Percentiles rank a stretch among this genome's conserved stretches.
Conservation (phyloP, 2,797 vertebrate species). For the Erpetoichthys calabaricus region DNA sequence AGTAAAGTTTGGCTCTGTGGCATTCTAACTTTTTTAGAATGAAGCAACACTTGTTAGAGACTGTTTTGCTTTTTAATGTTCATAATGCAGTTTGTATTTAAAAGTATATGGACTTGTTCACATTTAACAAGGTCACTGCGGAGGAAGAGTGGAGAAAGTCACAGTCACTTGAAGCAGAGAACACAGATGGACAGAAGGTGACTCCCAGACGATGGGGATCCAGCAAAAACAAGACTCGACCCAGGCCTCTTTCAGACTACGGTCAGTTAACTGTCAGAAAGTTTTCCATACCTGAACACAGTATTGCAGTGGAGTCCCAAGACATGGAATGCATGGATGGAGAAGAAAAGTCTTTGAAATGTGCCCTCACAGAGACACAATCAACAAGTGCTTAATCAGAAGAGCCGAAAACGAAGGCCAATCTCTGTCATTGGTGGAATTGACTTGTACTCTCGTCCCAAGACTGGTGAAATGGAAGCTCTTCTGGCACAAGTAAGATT, state of each 20-base stretch:
- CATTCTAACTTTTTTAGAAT: too few species aligned
- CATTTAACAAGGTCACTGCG: slow-evolving; percentile 52
- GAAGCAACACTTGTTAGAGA: too few species aligned
- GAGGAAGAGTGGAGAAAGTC: slow-evolving; percentile 43
- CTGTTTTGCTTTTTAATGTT: too few species aligned
- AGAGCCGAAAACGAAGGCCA: slow-evolving; percentile 54
- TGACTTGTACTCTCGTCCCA: slow-evolving; percentile 49
- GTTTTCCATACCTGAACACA: slow-evolving; percentile 74
- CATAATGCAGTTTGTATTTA: too few species aligned
- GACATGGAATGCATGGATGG: slow-evolving; percentile 19
- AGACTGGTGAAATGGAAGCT: slow-evolving; percentile 57
- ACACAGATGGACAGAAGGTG: slow-evolving; percentile 37
- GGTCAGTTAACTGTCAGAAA: slow-evolving; percentile 65
- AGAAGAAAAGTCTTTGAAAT: slow-evolving; percentile 16
- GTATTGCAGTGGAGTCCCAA: slow-evolving; percentile 36
- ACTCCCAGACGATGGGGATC: slow-evolving; percentile 45
- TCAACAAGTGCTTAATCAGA: slow-evolving; percentile 13
- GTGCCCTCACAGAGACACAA: slow-evolving; percentile 16
- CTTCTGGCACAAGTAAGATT: slow-evolving; percentile 75
- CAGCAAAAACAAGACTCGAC: slow-evolving; percentile 47
- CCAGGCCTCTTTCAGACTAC: slow-evolving; percentile 84
- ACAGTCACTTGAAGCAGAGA: slow-evolving; percentile 42
- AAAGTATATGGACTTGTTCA: slow-evolving; percentile 30
- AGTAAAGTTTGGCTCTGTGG: too few species aligned
- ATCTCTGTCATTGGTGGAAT: slow-evolving; percentile 74